Evolutionary conservation across 2,888 invertebrate genomes (phyloP).

Genomic region (Idaea aversata): DNA sequence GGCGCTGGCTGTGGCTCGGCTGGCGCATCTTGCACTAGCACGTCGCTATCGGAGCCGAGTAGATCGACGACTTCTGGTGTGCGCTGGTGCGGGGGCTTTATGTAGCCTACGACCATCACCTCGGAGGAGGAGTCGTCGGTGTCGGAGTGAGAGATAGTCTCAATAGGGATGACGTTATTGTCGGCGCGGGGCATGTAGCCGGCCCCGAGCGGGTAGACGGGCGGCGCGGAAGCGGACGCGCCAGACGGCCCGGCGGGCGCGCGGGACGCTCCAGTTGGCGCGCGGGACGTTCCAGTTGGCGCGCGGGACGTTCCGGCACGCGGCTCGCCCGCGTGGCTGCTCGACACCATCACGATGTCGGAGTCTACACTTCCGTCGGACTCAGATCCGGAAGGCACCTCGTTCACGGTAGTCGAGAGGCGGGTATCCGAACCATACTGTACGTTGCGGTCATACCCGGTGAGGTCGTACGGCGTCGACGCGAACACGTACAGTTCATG

Average conservation of each 20-base stretch:
- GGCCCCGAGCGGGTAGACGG: constrained; percentile 45
- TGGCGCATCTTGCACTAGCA: constrained; percentile 58
- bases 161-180: constrained; percentile 63
- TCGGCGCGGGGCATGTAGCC: constrained; percentile 47
- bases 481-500: constrained; percentile 95
- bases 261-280: constrained; percentile 28
- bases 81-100: constrained; percentile 83
- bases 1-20: constrained; percentile 28
- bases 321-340: constrained; percentile 46
- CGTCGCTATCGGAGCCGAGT: constrained; percentile 78
- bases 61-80: constrained; percentile 84
- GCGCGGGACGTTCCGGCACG: constrained; percentile 26
- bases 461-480: constrained; percentile 91
- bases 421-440: constrained; percentile 81
- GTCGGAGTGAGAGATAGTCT: constrained; percentile 72
- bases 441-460: constrained; percentile 87
- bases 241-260: constrained; percentile 27
- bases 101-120: constrained; percentile 82
- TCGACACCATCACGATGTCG: constrained; percentile 62
- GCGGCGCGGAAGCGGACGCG: constrained; percentile 34
- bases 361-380: constrained; percentile 60
- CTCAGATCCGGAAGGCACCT: constrained; percentile 70
- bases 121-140: constrained; percentile 76
- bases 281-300: constrained; percentile 16
- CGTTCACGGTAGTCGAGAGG: constrained; percentile 79